Conservation (phyloP, 1,140 invertebrate species). For the Diachasmimorpha longicaudata region DNA sequence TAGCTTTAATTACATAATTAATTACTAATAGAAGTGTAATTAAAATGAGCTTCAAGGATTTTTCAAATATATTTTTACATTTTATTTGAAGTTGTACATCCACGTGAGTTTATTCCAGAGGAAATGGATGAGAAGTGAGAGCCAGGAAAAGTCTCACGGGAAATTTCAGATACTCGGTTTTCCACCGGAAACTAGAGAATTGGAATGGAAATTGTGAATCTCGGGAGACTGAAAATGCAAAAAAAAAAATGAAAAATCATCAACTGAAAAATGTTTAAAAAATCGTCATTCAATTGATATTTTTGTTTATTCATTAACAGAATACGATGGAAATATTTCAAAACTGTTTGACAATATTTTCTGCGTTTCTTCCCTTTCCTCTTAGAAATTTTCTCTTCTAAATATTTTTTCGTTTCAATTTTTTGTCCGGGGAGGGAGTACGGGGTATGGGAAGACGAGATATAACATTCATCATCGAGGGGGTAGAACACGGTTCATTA, state of each 20-base stretch:
- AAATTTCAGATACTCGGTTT: conserved; percentile 23
- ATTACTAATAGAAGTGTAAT: too few relatives aligned
- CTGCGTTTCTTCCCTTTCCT: too few relatives aligned
- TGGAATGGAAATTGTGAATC: conserved; percentile 29
- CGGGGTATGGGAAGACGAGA: neutral
- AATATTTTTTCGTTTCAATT: neutral
- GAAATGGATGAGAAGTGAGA: conserved; percentile 20
- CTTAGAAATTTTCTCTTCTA: neutral
- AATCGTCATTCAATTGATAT: neutral
- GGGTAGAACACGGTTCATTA: neutral
- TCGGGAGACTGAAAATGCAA: conserved; percentile 12
- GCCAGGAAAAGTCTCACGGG: conserved; percentile 24
- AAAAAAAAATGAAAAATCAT: conserved; percentile 3
- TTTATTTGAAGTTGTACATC: neutral
- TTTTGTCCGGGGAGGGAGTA: neutral
- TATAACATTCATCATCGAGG: neutral
- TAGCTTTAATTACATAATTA: too few relatives aligned
- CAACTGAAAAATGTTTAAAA: neutral
- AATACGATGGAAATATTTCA: too few relatives aligned
- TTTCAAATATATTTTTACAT: neutral
- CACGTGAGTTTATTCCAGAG: neutral
- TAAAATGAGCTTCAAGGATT: neutral
- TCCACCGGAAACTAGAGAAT: conserved; percentile 28
- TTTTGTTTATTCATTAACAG: neutral
- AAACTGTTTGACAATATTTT: too few relatives aligned